Percentiles rank a stretch among this genome's conserved stretches.
phyloP scores from a whole-genome alignment of 2,113 vertebrate genomes.

The Glaucidium brasilianum region DNA sequence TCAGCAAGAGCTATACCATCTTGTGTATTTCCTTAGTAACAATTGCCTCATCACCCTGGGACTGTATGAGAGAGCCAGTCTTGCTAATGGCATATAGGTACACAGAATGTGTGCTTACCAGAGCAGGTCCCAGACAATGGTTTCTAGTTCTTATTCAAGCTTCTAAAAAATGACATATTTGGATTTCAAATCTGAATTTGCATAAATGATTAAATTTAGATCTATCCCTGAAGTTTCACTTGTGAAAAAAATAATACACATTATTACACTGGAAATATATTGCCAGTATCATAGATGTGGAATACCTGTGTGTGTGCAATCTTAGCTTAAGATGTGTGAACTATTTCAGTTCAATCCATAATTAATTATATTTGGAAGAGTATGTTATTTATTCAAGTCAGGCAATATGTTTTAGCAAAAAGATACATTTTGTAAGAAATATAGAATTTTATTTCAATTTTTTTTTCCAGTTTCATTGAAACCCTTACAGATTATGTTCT shows the following conservation, averaged over 20 bases:
- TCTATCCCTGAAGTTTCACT: not conserved
- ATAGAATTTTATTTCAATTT: not conserved
- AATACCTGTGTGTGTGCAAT: not conserved
- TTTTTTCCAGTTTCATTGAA: not conserved
- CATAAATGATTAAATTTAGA: not conserved
- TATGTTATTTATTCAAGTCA: not conserved
- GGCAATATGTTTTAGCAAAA: not conserved
- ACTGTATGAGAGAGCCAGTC: not conserved
- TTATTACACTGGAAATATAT: not conserved
- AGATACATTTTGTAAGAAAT: not conserved
- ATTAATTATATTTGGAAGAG: not conserved
- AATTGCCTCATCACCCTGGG: not conserved
- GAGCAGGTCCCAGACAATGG: not conserved
- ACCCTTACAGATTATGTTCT: not conserved
- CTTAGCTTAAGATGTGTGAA: not conserved
- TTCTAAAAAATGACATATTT: not conserved
- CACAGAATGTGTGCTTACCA: not conserved
- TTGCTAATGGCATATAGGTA: not conserved
- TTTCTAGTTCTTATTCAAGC: not conserved
- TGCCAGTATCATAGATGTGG: not conserved
- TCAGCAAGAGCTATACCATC: not conserved
- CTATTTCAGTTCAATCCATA: not conserved
- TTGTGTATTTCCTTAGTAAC: not conserved
- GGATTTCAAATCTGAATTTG: not conserved
- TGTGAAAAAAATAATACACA: not conserved